These are phyloP conservation scores for Malurus cyaneus DNA, from an alignment of 2,113 vertebrate genomes.

Conservation along the genomic window DNA sequence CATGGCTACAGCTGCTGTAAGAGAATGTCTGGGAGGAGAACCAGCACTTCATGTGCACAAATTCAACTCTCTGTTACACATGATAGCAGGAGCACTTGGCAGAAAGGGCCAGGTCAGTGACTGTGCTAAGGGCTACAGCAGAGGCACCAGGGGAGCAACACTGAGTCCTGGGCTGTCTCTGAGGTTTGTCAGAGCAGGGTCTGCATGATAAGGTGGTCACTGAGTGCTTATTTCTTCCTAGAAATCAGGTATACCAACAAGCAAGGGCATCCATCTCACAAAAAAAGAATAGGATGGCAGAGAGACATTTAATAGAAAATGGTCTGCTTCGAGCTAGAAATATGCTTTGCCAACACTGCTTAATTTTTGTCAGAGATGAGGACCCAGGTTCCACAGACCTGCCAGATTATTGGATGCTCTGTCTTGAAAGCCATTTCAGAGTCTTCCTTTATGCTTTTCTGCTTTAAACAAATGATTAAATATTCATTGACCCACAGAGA, in stretches of 20 bases:
- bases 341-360: background rate
- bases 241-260: background rate
- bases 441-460: background rate
- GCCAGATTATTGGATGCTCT: background rate
- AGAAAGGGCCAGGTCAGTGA: background rate
- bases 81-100: background rate
- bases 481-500: background rate
- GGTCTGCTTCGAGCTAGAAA: background rate
- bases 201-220: background rate
- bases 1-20: background rate
- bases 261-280: background rate
- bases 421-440: background rate
- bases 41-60: background rate
- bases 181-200: background rate
- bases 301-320: background rate
- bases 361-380: background rate
- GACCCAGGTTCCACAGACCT: background rate
- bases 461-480: background rate
- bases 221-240: background rate
- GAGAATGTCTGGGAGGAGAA: background rate
- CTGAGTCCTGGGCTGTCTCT: background rate
- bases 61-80: background rate
- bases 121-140: rapidly evolving
- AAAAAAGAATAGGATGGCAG: background rate
- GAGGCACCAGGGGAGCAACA: background rate